Percentiles rank a stretch among this genome's conserved stretches.
Evolutionary conservation across 1,140 invertebrate genomes (phyloP).

Genomic region (Sogatella furcifera): DNA sequence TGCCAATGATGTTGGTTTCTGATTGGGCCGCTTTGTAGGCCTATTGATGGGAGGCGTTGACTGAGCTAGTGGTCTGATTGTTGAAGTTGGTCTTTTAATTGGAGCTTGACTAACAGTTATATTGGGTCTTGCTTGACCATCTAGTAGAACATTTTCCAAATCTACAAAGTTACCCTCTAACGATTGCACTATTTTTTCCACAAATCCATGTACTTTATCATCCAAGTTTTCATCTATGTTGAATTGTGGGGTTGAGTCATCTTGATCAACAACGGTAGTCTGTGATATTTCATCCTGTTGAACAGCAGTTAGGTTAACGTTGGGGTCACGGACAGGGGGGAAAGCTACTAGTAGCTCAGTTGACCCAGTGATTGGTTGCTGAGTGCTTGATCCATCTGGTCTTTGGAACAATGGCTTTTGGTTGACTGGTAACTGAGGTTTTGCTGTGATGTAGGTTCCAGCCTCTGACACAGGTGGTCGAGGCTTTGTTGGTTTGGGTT

Average conservation of each 20-base stretch:
- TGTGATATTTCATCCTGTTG: conserved; percentile 33
- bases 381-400: not conserved
- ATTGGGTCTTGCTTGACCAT: conserved; percentile 24
- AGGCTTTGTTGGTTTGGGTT: not conserved
- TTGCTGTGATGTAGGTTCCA: not conserved
- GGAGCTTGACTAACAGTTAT: conserved; percentile 15
- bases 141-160: conserved; percentile 61
- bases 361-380: conserved; percentile 20
- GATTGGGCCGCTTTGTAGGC: conserved; percentile 5
- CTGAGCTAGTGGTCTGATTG: conserved; percentile 12
- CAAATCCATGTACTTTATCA: conserved; percentile 67
- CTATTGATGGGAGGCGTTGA: conserved; percentile 17
- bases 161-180: conserved; percentile 70
- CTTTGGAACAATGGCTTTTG: not conserved
- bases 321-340: conserved; percentile 70
- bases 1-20: conserved; percentile 1
- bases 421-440: not conserved
- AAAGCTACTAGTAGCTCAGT: conserved; percentile 64
- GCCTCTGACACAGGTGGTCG: not conserved
- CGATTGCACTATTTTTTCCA: conserved; percentile 69
- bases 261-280: conserved; percentile 15
- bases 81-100: conserved; percentile 30
- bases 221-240: conserved; percentile 62
- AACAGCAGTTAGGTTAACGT: conserved; percentile 48
- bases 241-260: conserved; percentile 49